These are phyloP conservation scores for Isaurus tuberculatus DNA, from an alignment of 92 coral and sea anemone genomes.

Conservation along the genomic window DNA sequence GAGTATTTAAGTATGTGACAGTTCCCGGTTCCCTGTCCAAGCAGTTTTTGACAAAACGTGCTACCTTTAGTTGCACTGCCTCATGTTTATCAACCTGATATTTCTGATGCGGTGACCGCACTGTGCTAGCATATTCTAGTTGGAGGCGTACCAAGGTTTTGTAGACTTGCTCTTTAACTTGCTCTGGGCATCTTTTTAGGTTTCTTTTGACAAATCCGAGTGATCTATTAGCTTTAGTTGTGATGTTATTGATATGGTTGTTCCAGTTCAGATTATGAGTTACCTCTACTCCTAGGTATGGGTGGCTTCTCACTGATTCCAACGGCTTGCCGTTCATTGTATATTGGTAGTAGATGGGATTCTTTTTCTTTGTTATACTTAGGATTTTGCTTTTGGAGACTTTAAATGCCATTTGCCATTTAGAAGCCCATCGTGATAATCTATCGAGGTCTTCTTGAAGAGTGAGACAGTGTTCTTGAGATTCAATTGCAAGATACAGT, in stretches of 20 bases:
- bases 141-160: conserved; percentile 26
- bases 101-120: conserved; percentile 40
- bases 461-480: conserved; percentile 18
- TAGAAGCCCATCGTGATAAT: conserved; percentile 28
- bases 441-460: conserved; percentile 43
- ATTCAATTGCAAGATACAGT: conserved; percentile 35
- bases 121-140: conserved; percentile 45
- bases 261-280: conserved; percentile 40
- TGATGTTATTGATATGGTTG: conserved; percentile 36
- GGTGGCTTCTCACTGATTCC: conserved; percentile 49
- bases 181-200: conserved; percentile 40
- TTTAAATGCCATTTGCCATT: conserved; percentile 52
- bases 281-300: conserved; percentile 45
- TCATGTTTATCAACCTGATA: conserved; percentile 16
- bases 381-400: conserved; percentile 36
- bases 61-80: conserved; percentile 8
- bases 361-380: conserved; percentile 25
- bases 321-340: conserved; percentile 39
- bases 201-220: conserved; percentile 54
- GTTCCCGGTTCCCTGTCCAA: not conserved
- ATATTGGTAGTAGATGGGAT: conserved; percentile 29
- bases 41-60: conserved; percentile 18
- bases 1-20: not conserved
- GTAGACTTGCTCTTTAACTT: conserved; percentile 41
- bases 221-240: conserved; percentile 45